Conservation (phyloP, 2,797 vertebrate genomes). For the Muscicapa comitata region DNA sequence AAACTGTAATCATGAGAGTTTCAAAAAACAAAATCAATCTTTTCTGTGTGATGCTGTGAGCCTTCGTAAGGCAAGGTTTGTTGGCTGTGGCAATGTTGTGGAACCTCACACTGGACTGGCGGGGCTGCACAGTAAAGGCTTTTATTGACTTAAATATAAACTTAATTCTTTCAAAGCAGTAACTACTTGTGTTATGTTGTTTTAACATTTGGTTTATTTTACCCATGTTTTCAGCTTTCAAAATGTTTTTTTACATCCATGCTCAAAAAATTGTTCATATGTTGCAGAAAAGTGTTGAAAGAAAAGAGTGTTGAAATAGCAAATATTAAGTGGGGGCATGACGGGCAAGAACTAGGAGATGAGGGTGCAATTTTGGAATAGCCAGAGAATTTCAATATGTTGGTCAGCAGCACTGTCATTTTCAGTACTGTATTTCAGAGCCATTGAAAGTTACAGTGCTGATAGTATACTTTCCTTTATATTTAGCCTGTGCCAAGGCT, state of each 20-base stretch:
- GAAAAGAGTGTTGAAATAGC: neutral
- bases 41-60: neutral
- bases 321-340: neutral
- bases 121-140: neutral
- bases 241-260: neutral
- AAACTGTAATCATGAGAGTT: neutral
- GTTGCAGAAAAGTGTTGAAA: neutral
- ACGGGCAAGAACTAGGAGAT: neutral
- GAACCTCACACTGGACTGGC: neutral
- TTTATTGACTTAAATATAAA: neutral
- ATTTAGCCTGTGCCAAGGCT: neutral
- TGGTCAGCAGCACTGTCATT: neutral
- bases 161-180: neutral
- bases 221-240: neutral
- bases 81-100: neutral
- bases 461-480: neutral
- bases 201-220: constrained; percentile 11
- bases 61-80: neutral
- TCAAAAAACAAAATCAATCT: neutral
- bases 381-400: neutral
- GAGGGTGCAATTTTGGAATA: neutral
- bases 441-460: neutral
- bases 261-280: neutral
- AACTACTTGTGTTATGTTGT: neutral
- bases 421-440: neutral